phyloP scores from a whole-genome alignment of 2,888 invertebrate genomes.

The Miltochrista miniata region DNA sequence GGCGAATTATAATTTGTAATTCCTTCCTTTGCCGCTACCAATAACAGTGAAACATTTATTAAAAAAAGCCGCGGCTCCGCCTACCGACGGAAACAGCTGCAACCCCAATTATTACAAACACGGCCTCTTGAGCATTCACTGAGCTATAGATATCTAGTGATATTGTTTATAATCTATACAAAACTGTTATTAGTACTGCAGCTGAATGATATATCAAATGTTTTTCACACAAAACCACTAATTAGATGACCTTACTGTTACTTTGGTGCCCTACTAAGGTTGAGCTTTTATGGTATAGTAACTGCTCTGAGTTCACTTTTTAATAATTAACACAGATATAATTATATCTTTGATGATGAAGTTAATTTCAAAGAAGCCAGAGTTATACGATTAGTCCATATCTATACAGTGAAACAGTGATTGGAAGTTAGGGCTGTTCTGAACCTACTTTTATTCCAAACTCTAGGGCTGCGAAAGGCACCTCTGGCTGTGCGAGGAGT shows the following conservation, averaged over 20 bases:
- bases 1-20: slow-evolving; percentile 82
- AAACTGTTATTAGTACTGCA: slow-evolving; percentile 49
- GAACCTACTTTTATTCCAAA: too few relatives aligned
- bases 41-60: slow-evolving; percentile 73
- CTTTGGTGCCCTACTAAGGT: background rate
- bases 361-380: too few relatives aligned
- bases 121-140: slow-evolving; percentile 66
- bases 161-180: slow-evolving; percentile 49
- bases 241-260: slow-evolving; percentile 7
- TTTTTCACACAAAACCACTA: slow-evolving; percentile 9
- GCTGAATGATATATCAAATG: slow-evolving; percentile 40
- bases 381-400: too few relatives aligned
- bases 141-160: slow-evolving; percentile 51
- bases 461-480: too few relatives aligned
- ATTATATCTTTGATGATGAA: too few relatives aligned
- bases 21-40: slow-evolving; percentile 65
- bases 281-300: background rate
- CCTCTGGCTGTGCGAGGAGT: too few relatives aligned
- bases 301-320: too few relatives aligned
- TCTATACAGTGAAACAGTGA: too few relatives aligned
- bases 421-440: too few relatives aligned
- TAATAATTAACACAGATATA: too few relatives aligned
- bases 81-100: slow-evolving; percentile 81
- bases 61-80: slow-evolving; percentile 70
- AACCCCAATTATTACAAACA: slow-evolving; percentile 76